Evolutionary conservation across 1,140 invertebrate species (phyloP).

Genomic region (Campoletis sonorensis): DNA sequence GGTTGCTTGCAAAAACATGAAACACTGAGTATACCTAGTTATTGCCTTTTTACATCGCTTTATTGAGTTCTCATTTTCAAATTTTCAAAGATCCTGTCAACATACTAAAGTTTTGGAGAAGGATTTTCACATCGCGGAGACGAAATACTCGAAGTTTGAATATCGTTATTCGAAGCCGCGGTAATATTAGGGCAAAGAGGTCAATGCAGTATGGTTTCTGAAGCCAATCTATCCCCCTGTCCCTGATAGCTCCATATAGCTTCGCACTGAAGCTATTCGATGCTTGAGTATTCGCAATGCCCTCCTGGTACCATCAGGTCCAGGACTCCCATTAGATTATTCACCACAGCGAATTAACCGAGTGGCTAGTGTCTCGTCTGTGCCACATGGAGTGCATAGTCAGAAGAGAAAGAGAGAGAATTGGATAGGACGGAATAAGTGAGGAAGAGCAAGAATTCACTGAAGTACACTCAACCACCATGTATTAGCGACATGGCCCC

Average conservation of each 20-base stretch:
- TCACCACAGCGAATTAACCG: constrained; percentile 43
- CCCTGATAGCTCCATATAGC: background rate
- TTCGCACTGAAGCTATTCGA: background rate
- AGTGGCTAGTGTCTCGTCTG: constrained; percentile 9
- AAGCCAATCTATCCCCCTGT: background rate
- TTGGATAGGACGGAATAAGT: constrained; percentile 28
- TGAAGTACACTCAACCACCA: constrained; percentile 34
- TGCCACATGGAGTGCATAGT: constrained; percentile 29
- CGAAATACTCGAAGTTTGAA: background rate
- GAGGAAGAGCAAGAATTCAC: constrained; percentile 5
- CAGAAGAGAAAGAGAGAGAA: constrained; percentile 22
- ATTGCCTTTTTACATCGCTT: too few species aligned
- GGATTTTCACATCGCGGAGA: background rate
- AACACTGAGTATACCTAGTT: too few species aligned
- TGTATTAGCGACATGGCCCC: constrained; percentile 13
- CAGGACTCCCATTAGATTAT: constrained; percentile 41
- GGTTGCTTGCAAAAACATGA: too few species aligned
- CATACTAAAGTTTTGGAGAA: background rate
- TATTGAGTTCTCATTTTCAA: background rate
- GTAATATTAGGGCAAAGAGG: background rate
- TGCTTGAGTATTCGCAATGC: background rate
- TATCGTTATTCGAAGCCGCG: background rate
- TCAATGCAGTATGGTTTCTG: background rate
- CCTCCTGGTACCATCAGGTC: constrained; percentile 4
- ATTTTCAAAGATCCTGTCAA: background rate